Conservation (phyloP, 1,140 invertebrate species). For the Holotrichia oblita region DNA sequence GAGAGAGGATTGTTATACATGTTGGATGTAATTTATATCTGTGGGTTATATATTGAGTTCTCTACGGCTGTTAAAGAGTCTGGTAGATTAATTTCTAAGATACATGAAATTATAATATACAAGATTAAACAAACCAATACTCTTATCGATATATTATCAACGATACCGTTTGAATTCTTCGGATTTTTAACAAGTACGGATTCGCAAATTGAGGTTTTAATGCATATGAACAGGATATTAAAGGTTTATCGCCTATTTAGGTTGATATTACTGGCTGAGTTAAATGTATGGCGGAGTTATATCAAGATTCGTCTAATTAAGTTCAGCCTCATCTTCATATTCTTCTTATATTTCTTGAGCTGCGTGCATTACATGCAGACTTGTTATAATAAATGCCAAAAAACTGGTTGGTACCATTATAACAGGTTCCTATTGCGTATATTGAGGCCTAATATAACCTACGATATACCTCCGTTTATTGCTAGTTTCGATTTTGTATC, state of each 20-base stretch:
- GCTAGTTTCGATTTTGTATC: not conserved
- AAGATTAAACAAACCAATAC: slow-evolving; percentile 25
- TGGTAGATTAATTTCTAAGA: not conserved
- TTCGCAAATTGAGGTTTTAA: not conserved
- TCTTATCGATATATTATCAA: slow-evolving; percentile 38
- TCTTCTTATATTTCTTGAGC: not conserved
- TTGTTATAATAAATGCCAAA: slow-evolving; percentile 20
- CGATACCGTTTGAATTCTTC: slow-evolving; percentile 27
- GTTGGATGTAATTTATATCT: slow-evolving; percentile 40
- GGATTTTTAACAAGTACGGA: not conserved
- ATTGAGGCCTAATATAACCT: not conserved
- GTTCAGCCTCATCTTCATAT: slow-evolving; percentile 10
- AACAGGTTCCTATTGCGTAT: not conserved
- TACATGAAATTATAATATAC: slow-evolving; percentile 33
- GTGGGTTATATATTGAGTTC: slow-evolving; percentile 35
- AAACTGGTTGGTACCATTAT: slow-evolving; percentile 34
- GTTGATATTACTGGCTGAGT: slow-evolving; percentile 1
- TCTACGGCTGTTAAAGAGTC: slow-evolving; percentile 38
- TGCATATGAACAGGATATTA: slow-evolving; percentile 30
- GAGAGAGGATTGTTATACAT: slow-evolving; percentile 1
- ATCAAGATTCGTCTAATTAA: slow-evolving; percentile 25
- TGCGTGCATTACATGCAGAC: not conserved
- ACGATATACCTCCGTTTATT: not conserved
- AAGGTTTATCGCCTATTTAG: slow-evolving; percentile 28
- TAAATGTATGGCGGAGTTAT: slow-evolving; percentile 30